Base-by-base conservation (phyloP, 2,797 vertebrate species). In the Cheirogaleus major region DNA sequence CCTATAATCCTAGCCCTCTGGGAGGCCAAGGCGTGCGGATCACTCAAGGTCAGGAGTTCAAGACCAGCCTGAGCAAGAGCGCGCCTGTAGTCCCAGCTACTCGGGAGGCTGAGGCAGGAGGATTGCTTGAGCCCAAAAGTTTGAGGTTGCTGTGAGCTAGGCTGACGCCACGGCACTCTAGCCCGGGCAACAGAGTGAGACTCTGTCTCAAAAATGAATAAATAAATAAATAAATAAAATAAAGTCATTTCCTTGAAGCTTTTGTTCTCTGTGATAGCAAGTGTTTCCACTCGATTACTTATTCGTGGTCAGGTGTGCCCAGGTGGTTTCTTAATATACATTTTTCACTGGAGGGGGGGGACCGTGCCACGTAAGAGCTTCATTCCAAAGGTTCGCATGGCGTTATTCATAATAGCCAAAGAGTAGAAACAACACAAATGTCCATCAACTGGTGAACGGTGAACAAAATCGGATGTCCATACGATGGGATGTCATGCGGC, bases 261-360 rank as follows among this genome's bases (percentile, higher is more conserved):
- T 96, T 93, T 89, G 32, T 93, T 89, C 43, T 91, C 43, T 79
- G 45, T 30, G 35, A 83, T 45, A 92, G 50, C 45, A 73, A 20
- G 89, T 67, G 63, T 80, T 96, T 91, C 81, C 69, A 92, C 1
- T 70, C 92, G 80, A 50, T 83, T 83, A 70, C 45, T 95, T 91
- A 50, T 73, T 87, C 73, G 45, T 83, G 25, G 72, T 84, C 92
- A 93, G 30, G 18, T 89, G 30, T 43, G 10, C 59, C 43, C 25
- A 89, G 45, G 59, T 82, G 73, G 69, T 65, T 94, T 70, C 35
- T 57, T 89, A 72, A 52, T 59, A 86, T 92, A 82, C 55, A 73
- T 38, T 67, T 93, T 96, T 86, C 61, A 75, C 61, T 27, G 5
- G 27, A 6, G 30, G 1, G 2, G 38, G 38, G 38, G 30, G 13